Percentiles rank a stretch among this genome's conserved stretches.
phyloP scores from a whole-genome alignment of 2,888 invertebrate species.

The Empis stercorea region DNA sequence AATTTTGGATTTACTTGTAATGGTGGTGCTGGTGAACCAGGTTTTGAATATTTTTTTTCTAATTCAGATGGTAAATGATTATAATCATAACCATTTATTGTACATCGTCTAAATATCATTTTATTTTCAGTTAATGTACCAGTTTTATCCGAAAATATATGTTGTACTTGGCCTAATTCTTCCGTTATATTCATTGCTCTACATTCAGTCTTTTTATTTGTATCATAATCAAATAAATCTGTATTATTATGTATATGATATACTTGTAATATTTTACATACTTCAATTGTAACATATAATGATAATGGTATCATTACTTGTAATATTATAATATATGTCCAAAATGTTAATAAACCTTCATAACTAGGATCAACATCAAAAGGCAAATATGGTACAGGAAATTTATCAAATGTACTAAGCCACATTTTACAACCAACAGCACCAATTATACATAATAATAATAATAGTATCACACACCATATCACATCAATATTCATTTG shows the following conservation, averaged over 20 bases:
- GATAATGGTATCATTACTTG: constrained; percentile 97
- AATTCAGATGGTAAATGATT: constrained; percentile 65
- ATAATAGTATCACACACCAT: constrained; percentile 87
- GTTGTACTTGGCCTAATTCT: constrained; percentile 89
- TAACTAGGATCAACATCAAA: constrained; percentile 46
- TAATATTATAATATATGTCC: constrained; percentile 89
- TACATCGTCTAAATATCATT: constrained; percentile 89
- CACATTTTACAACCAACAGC: constrained; percentile 84
- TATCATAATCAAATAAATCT: constrained; percentile 71
- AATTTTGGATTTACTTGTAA: constrained; percentile 39
- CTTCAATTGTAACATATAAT: constrained; percentile 90
- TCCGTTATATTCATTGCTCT: constrained; percentile 94
- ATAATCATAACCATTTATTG: constrained; percentile 80
- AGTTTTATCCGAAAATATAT: constrained; percentile 95
- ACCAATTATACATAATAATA: constrained; percentile 80
- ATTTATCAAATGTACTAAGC: constrained; percentile 42
- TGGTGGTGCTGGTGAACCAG: constrained; percentile 38
- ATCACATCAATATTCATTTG: constrained; percentile 93
- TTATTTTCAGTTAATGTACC: constrained; percentile 96
- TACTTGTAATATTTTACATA: constrained; percentile 91
- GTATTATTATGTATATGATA: constrained; percentile 88
- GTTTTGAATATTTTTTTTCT: constrained; percentile 40
- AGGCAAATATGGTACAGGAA: constrained; percentile 55
- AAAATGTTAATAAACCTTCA: constrained; percentile 79
- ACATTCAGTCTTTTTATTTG: constrained; percentile 75